Base-by-base conservation (phyloP, 2,113 vertebrate genomes). In the Stomatorhinus ivindoensis region DNA sequence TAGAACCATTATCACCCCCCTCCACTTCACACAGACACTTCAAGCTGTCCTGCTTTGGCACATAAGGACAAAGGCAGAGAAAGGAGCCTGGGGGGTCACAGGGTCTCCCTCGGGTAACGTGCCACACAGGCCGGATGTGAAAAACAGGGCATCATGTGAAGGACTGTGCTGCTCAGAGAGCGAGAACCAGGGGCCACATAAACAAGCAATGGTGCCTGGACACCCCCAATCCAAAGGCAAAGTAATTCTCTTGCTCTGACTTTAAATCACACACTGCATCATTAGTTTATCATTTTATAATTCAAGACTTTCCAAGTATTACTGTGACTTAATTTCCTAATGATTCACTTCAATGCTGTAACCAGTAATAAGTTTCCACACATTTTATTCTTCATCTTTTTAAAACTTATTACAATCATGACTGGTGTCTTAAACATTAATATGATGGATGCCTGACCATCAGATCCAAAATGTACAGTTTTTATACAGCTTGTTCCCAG, bases 381-480 rank as follows among this genome's bases (percentile, higher is more conserved):
- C n/a, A n/a, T 80, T 80, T 80, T 80, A 80, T 80, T 80, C 73
- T 80, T 69, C 61, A 69, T 69, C 61, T 42, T 80, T 42, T 80
- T 80, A 80, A 35, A 39, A 69, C 11, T 69, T 69, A 69, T 80
- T 80, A 80, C 73, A 80, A 80, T 42, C 73, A 80, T 80, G 17
- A 80, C 15, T 19, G 73, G 35, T 3, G 35, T 80, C 35, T 80
- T 80, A 80, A 69, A 80, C 73, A 80, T 39, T 80, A 80, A 80
- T 42, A 80, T 80, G 73, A 80, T 13, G 17, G 31, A 39, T 39
- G 73, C 39, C 73, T 42, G 39, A 80, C 61, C 61, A 69, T 69
- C 61, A 31, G n/a, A 80, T 19, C 73, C 35, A 80, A 35, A 80
- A 80, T 42, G 73, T 80, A 80, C 73, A 80, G 73, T 80, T 80